phyloP scores from a whole-genome alignment of 2,797 vertebrate genomes.

The Tenualosa ilisha region DNA sequence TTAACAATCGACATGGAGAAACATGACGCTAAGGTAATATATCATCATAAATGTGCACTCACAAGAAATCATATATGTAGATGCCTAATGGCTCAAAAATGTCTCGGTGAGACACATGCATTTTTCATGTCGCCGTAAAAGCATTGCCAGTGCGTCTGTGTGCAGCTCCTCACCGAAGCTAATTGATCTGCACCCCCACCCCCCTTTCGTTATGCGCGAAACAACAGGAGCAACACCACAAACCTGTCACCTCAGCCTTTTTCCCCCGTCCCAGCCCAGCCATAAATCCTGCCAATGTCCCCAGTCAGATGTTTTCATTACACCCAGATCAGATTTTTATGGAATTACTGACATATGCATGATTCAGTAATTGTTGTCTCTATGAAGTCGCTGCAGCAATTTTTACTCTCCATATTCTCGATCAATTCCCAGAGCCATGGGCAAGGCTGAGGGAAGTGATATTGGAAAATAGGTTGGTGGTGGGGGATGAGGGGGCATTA shows the following conservation, averaged over 20 bases:
- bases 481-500: conserved; percentile 60
- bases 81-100: conserved; percentile 74
- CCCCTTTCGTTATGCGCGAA: conserved; percentile 67
- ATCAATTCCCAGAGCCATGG: conserved; percentile 97
- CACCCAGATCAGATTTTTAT: conserved; percentile 78
- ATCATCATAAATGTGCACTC: conserved; percentile 67
- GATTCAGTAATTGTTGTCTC: conserved; percentile 96
- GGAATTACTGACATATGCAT: conserved; percentile 97
- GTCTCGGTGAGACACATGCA: conserved; percentile 69
- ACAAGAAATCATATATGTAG: conserved; percentile 62
- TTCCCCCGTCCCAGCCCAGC: conserved; percentile 69
- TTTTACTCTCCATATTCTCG: conserved; percentile 83
- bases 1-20: conserved; percentile 56
- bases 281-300: conserved; percentile 72
- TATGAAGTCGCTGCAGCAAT: conserved; percentile 94
- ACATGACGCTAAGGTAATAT: conserved; percentile 54
- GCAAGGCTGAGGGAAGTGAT: conserved; percentile 88
- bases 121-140: conserved; percentile 77
- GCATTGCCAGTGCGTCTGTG: conserved; percentile 66
- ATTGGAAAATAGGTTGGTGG: conserved; percentile 80
- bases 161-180: conserved; percentile 62
- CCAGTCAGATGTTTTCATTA: conserved; percentile 81
- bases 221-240: conserved; percentile 68
- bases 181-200: conserved; percentile 68
- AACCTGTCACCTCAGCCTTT: conserved; percentile 76